These are phyloP conservation scores for Sander lucioperca DNA, from an alignment of 2,113 vertebrate species.

Conservation along the genomic window DNA sequence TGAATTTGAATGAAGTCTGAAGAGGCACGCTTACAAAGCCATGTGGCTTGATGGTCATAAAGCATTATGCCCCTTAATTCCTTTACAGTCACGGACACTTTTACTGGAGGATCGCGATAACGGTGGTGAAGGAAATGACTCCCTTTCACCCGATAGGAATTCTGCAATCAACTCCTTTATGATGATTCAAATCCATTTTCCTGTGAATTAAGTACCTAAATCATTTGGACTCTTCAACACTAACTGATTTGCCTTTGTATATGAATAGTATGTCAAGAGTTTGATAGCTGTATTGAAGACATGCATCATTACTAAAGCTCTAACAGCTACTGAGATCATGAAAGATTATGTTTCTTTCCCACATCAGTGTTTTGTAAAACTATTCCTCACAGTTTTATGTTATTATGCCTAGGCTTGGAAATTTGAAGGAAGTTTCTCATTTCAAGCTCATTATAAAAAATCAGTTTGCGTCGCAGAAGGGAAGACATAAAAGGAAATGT, in stretches of 20 bases:
- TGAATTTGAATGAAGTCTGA: constrained; percentile 77
- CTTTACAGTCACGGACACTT: constrained; percentile 69
- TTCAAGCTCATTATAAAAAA: constrained; percentile 57
- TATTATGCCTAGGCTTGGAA: constrained; percentile 51
- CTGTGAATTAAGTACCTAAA: constrained; percentile 72
- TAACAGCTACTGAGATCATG: constrained; percentile 58
- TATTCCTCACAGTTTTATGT: constrained; percentile 63
- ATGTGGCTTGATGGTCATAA: constrained; percentile 65
- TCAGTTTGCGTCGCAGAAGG: constrained; percentile 53
- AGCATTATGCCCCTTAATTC: constrained; percentile 73
- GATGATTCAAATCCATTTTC: constrained; percentile 59
- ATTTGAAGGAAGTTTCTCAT: constrained; percentile 63
- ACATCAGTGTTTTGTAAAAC: constrained; percentile 61
- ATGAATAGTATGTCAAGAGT: constrained; percentile 75
- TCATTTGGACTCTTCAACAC: constrained; percentile 72
- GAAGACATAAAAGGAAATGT: constrained; percentile 72
- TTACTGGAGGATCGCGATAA: constrained; percentile 54
- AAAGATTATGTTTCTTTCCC: constrained; percentile 65
- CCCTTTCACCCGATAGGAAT: constrained; percentile 67
- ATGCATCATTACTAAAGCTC: constrained; percentile 74
- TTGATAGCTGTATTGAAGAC: constrained; percentile 70
- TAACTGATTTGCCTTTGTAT: constrained; percentile 79
- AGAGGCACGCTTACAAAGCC: constrained; percentile 70
- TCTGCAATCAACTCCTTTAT: constrained; percentile 78
- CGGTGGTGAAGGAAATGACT: constrained; percentile 66